phyloP scores from a whole-genome alignment of 1,140 invertebrate genomes.

The Ganaspis sp. region DNA sequence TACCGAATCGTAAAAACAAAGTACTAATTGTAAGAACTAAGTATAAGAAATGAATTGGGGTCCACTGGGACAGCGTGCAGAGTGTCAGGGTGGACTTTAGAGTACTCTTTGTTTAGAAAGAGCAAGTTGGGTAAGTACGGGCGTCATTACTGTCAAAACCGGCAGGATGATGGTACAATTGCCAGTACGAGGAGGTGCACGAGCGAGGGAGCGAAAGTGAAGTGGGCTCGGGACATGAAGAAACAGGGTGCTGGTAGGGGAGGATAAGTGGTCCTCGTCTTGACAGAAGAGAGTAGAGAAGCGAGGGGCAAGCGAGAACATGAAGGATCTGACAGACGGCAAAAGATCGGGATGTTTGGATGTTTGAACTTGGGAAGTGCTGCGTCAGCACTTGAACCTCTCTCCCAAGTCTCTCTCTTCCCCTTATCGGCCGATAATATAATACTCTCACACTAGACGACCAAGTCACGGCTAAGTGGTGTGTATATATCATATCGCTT shows the following conservation, averaged over 20 bases:
- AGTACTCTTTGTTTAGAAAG: conserved; percentile 58
- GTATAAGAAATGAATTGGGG: conserved; percentile 68
- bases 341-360: conserved; percentile 76
- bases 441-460: conserved; percentile 15
- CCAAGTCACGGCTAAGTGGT: conserved; percentile 20
- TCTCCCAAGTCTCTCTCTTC: conserved; percentile 35
- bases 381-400: conserved; percentile 68
- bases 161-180: conserved; percentile 36
- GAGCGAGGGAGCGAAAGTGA: conserved; percentile 28
- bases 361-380: conserved; percentile 74
- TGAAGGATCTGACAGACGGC: conserved; percentile 66
- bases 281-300: conserved; percentile 25
- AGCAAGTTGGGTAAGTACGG: conserved; percentile 26
- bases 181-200: conserved; percentile 29
- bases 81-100: conserved; percentile 47
- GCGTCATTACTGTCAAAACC: conserved; percentile 45
- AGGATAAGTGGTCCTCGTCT: conserved; percentile 69
- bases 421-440: conserved; percentile 17
- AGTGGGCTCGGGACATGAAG: conserved; percentile 41
- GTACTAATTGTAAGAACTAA: too few relatives aligned
- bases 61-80: conserved; percentile 17
- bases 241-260: conserved; percentile 43
- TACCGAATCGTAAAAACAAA: too few relatives aligned
- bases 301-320: conserved; percentile 41
- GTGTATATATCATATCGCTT: conserved; percentile 12